Evolutionary conservation across 1,140 invertebrate genomes (phyloP), one percentile per base, ranked within the genome.

Genomic region (Eupeodes corollae): DNA sequence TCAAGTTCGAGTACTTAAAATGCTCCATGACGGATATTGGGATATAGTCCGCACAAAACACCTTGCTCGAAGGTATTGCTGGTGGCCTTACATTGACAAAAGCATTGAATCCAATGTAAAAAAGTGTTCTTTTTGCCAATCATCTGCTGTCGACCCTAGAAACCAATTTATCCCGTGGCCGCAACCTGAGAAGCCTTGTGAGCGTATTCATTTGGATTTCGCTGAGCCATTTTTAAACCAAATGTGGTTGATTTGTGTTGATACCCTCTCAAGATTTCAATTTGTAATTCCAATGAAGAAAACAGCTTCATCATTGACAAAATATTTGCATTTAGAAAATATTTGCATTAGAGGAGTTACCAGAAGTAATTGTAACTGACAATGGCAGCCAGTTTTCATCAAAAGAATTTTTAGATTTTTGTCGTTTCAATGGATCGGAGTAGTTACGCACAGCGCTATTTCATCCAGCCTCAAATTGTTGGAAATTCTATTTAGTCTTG

Each of bases 161-260:
- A 3, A 16, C 3, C n/a, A 37, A 10, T 37, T 37, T 16, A 5
- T 16, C n/a, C 9, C 9, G 12, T 67, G 61, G 63, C 52, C 61
- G n/a, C 12, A 34, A 35, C 58, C 64, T 18, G 31, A 33, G 13
- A 18, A 54, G 34, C 56, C 56, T 46, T 67, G 55, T 47, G 26
- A 59, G 14, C 21, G 55, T 32, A 48, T 48, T 3, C 46, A 41
- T 48, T 53, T 58, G 15, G 59, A 64, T 47, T 66, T 55, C 49
- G 44, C 52, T 9, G 57, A 52, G 11, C 51, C 52, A 18, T 54
- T 56, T 41, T 15, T 48, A 21, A 42, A 39, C 6, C 9, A 54
- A 16, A 61, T 52, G 49, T 73, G 67, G 48, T 47, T 73, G 12
- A 56, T 75, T 15, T 46, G 71, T 6, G 55, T 68, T 1, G 73